Percentiles rank a stretch among this genome's conserved stretches.
Evolutionary conservation across 2,888 invertebrate genomes (phyloP).

Genomic region (Tridacna gigas): DNA sequence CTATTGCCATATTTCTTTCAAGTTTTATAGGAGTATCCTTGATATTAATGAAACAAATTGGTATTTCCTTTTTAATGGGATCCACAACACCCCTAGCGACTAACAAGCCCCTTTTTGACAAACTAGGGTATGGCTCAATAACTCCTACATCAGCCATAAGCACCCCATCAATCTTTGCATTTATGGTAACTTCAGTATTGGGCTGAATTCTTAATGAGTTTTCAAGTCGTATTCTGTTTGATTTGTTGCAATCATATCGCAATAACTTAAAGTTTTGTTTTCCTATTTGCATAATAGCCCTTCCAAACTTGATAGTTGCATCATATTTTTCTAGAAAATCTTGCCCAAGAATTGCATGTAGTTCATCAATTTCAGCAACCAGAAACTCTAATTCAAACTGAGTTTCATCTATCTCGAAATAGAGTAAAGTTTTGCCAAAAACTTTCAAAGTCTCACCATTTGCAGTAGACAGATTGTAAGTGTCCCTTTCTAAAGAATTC

Average conservation of each 20-base stretch:
- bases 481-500: background rate
- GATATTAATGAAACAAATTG: slow-evolving; percentile 34
- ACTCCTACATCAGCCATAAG: background rate
- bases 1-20: slow-evolving; percentile 22
- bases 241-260: slow-evolving; percentile 15
- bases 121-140: slow-evolving; percentile 19
- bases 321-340: slow-evolving; percentile 52
- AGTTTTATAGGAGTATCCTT: slow-evolving; percentile 33
- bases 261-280: slow-evolving; percentile 33
- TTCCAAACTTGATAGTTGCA: slow-evolving; percentile 41
- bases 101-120: slow-evolving; percentile 32
- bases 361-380: slow-evolving; percentile 37
- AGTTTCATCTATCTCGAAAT: slow-evolving; percentile 32
- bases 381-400: slow-evolving; percentile 39
- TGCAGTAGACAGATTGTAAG: slow-evolving; percentile 21
- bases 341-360: slow-evolving; percentile 45
- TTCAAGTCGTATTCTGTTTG: slow-evolving; percentile 31
- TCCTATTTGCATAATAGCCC: slow-evolving; percentile 23
- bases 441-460: slow-evolving; percentile 25
- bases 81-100: slow-evolving; percentile 28
- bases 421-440: slow-evolving; percentile 8
- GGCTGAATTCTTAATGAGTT: slow-evolving; percentile 22
- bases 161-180: slow-evolving; percentile 27
- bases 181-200: slow-evolving; percentile 17
- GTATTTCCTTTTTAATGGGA: slow-evolving; percentile 17